Conservation (phyloP, 2,888 invertebrate genomes). For the Hoplodrina ambigua region DNA sequence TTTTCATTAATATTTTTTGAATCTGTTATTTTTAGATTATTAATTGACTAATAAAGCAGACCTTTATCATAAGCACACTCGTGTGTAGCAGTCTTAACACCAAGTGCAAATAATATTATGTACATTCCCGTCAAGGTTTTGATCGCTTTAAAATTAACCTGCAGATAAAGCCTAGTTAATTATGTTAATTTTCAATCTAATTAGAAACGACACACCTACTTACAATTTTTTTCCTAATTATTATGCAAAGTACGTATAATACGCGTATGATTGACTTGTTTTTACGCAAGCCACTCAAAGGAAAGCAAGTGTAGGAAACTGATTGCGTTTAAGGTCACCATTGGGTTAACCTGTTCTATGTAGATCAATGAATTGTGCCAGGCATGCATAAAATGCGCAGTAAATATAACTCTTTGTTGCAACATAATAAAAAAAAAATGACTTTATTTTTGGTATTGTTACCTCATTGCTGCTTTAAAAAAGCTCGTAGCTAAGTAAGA, state of each 20-base stretch:
- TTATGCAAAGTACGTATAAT: slow-evolving; percentile 52
- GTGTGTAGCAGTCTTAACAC: neutral
- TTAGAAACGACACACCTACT: slow-evolving; percentile 14
- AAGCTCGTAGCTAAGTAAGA: neutral
- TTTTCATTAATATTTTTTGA: neutral
- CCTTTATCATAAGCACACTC: no score
- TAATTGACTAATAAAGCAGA: neutral
- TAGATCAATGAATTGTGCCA: slow-evolving; percentile 61
- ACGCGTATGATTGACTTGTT: slow-evolving; percentile 54
- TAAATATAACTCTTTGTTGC: slow-evolving; percentile 4
- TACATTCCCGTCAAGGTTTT: neutral
- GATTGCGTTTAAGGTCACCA: slow-evolving; percentile 74
- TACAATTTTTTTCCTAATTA: slow-evolving; percentile 38
- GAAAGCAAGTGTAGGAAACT: slow-evolving; percentile 81
- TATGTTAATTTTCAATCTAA: slow-evolving; percentile 33
- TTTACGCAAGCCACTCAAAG: slow-evolving; percentile 72
- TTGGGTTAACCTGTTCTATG: slow-evolving; percentile 69
- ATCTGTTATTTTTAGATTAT: neutral
- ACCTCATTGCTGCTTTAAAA: slow-evolving; percentile 5
- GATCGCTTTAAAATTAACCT: neutral
- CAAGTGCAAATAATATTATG: neutral
- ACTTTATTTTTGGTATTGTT: neutral
- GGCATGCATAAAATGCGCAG: slow-evolving; percentile 18
- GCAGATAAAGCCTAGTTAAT: slow-evolving; percentile 11
- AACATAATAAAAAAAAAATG: slow-evolving; percentile 6